Percentiles rank a stretch among this genome's conserved stretches.
phyloP scores from a whole-genome alignment of 2,888 invertebrate species.

The Drosophila pullipes region DNA sequence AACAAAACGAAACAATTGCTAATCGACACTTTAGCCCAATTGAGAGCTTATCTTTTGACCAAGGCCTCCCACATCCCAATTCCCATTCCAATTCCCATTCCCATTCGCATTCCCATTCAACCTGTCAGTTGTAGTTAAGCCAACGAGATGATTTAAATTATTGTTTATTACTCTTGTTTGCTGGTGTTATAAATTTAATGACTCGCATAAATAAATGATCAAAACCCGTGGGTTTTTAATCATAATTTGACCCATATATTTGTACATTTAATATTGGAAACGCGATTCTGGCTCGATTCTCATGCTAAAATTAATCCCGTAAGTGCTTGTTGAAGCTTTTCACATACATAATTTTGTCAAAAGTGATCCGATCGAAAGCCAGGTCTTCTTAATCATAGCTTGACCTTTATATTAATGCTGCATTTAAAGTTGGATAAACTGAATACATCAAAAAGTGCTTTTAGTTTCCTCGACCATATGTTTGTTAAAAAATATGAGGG shows the following conservation, averaged over 20 bases:
- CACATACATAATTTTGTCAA: neutral
- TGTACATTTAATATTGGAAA: neutral
- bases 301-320: neutral
- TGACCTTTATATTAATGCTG: neutral
- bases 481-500: neutral
- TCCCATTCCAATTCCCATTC: neutral
- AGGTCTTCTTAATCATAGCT: neutral
- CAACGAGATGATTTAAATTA: neutral
- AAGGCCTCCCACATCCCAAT: neutral
- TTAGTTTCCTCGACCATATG: neutral
- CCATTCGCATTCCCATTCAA: neutral
- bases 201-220: neutral
- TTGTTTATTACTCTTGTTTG: neutral
- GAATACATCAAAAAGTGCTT: neutral
- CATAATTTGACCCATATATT: neutral
- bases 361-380: neutral
- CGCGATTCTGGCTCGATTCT: neutral
- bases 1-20: neutral
- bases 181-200: neutral
- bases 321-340: neutral
- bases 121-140: neutral
- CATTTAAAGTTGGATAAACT: neutral
- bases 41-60: neutral
- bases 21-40: constrained; percentile 1
- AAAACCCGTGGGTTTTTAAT: neutral